phyloP scores from a whole-genome alignment of 2,797 vertebrate genomes.

The Threskiornis aethiopicus region DNA sequence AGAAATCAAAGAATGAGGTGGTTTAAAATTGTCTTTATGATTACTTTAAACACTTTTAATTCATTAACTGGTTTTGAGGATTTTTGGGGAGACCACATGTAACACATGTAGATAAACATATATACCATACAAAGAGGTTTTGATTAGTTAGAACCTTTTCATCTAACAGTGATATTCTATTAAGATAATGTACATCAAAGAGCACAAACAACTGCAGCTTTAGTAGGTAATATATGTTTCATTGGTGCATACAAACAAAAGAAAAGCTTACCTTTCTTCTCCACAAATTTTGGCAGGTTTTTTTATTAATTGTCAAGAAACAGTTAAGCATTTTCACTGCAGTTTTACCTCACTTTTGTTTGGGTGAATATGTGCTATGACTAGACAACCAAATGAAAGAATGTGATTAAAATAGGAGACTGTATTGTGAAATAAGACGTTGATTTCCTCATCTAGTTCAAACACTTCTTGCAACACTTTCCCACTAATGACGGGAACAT shows the following conservation, averaged over 20 bases:
- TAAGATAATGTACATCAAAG: not conserved
- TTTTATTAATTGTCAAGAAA: not conserved
- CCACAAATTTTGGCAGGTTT: not conserved
- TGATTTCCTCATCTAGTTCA: not conserved
- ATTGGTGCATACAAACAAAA: not conserved
- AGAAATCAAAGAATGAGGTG: not conserved
- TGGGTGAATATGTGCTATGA: not conserved
- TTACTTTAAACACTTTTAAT: not conserved
- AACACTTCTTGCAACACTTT: not conserved
- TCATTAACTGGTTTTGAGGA: not conserved
- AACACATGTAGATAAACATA: not conserved
- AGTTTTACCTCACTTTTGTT: not conserved
- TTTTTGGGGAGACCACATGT: not conserved
- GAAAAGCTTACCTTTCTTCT: not conserved
- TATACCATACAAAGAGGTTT: not conserved
- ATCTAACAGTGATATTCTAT: not conserved
- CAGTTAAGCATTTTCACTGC: not conserved
- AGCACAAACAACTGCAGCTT: not conserved
- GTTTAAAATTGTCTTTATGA: not conserved
- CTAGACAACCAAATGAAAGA: not conserved
- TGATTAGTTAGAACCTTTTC: not conserved
- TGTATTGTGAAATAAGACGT: not conserved
- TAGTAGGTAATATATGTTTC: not conserved
- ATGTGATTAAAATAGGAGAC: not conserved
- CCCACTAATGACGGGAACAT: not conserved